A percentile compares a stretch with the other conserved stretches of the same genome.
phyloP scores from a whole-genome alignment of 2,888 invertebrate species.

The Scotopteryx bipunctaria region DNA sequence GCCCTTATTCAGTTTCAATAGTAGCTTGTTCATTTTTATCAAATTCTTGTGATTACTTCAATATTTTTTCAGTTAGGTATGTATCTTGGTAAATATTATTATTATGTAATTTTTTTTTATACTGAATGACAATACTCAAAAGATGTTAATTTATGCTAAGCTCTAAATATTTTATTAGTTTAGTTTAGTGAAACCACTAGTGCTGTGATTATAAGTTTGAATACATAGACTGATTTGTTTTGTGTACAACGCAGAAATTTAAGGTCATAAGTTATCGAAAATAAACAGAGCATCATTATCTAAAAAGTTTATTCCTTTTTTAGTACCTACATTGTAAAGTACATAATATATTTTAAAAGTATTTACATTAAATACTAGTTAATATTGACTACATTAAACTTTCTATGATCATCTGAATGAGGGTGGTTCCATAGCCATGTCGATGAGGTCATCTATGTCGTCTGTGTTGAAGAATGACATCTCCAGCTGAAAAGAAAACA shows the following conservation, averaged over 20 bases:
- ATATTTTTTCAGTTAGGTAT: no score
- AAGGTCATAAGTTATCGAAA: slow-evolving; percentile 2
- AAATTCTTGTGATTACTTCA: no score
- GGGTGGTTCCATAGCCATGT: slow-evolving; percentile 74
- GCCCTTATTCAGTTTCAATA: no score
- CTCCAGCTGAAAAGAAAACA: slow-evolving; percentile 68
- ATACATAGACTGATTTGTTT: slow-evolving; percentile 29
- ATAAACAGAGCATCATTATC: not conserved
- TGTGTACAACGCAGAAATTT: slow-evolving; percentile 1
- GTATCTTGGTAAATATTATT: no score
- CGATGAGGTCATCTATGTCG: slow-evolving; percentile 77
- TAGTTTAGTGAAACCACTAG: slow-evolving; percentile 21
- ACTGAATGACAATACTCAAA: slow-evolving; percentile 8
- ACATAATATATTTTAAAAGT: no score
- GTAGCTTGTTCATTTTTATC: no score
- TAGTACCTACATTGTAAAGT: not conserved
- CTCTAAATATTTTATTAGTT: slow-evolving; percentile 5
- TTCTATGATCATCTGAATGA: slow-evolving; percentile 54
- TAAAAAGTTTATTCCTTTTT: slow-evolving; percentile 23
- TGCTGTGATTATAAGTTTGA: slow-evolving; percentile 37
- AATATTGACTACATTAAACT: slow-evolving; percentile 19
- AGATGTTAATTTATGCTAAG: slow-evolving; percentile 21
- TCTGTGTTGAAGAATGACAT: slow-evolving; percentile 75
- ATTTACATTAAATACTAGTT: slow-evolving; percentile 29
- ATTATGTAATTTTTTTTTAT: not conserved